Conservation (phyloP, 1,140 invertebrate genomes). For the Lordiphosa mommai region DNA sequence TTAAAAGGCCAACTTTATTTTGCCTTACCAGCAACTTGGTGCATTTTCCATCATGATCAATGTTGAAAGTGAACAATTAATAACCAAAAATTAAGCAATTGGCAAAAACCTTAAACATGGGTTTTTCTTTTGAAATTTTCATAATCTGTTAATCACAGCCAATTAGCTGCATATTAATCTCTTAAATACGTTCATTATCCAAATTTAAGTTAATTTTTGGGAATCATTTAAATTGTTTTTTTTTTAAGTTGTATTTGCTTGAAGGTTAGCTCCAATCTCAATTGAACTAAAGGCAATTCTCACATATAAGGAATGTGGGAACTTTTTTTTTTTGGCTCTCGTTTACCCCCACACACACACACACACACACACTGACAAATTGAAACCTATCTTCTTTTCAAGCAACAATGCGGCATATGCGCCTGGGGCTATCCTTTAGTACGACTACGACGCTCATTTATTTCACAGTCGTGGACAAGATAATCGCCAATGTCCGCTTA, state of each 20-base stretch:
- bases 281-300: conserved; percentile 62
- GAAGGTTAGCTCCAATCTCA: conserved; percentile 35
- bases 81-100: too few species aligned
- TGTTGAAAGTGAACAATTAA: too few species aligned
- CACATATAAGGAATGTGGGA: conserved; percentile 52
- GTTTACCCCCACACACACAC: conserved; percentile 19
- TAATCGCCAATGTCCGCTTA: conserved; percentile 77
- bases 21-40: too few species aligned
- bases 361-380: conserved; percentile 51
- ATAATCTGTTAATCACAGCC: too few species aligned
- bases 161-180: too few species aligned
- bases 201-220: not conserved
- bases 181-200: not conserved
- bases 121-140: too few species aligned
- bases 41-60: too few species aligned
- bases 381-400: conserved; percentile 72
- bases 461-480: conserved; percentile 78
- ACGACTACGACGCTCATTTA: conserved; percentile 74
- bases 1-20: too few species aligned
- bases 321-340: conserved; percentile 34
- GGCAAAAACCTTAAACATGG: too few species aligned
- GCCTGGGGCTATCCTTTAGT: conserved; percentile 58
- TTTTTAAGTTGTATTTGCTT: conserved; percentile 31
- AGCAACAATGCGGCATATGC: conserved; percentile 70
- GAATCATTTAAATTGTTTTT: not conserved